Evolutionary conservation across 1,140 invertebrate genomes (phyloP).

Genomic region (Vanessa atalanta): DNA sequence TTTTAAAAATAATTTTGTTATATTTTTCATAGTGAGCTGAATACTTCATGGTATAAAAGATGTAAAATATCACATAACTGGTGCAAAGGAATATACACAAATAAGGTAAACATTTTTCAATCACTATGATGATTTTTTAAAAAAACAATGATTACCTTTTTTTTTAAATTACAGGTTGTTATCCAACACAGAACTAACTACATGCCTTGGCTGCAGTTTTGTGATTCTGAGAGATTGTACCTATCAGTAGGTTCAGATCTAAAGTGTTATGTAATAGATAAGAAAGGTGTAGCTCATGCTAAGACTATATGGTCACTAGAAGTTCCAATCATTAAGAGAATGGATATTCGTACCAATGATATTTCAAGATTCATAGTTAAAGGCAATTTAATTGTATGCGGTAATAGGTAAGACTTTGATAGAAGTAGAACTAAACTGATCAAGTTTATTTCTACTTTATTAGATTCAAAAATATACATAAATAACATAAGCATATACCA

Average conservation of each 20-base stretch:
- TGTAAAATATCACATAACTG: slow-evolving; percentile 68
- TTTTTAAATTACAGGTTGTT: slow-evolving; percentile 45
- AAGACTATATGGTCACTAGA: slow-evolving; percentile 52
- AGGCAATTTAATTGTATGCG: slow-evolving; percentile 60
- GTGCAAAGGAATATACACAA: slow-evolving; percentile 61
- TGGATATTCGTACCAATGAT: slow-evolving; percentile 70
- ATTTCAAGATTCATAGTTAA: slow-evolving; percentile 70
- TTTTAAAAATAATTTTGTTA: not conserved
- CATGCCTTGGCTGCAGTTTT: slow-evolving; percentile 67
- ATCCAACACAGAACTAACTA: slow-evolving; percentile 59
- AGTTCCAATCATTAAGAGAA: slow-evolving; percentile 57
- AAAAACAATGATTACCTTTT: not conserved
- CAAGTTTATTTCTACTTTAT: too few relatives aligned
- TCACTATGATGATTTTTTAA: not conserved
- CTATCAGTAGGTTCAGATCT: slow-evolving; percentile 59
- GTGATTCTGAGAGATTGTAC: slow-evolving; percentile 51
- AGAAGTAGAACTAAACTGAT: too few relatives aligned
- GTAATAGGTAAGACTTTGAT: slow-evolving; percentile 60
- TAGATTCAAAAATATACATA: not conserved
- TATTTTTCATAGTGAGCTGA: slow-evolving; percentile 36
- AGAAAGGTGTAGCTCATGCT: slow-evolving; percentile 44
- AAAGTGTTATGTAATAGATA: slow-evolving; percentile 49
- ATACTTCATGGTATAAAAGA: slow-evolving; percentile 49
- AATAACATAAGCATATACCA: too few relatives aligned
- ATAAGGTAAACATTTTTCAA: slow-evolving; percentile 46